A percentile compares a stretch with the other conserved stretches of the same genome.
Evolutionary conservation across 2,113 vertebrate species (phyloP).

Genomic region (Tamias sibiricus): DNA sequence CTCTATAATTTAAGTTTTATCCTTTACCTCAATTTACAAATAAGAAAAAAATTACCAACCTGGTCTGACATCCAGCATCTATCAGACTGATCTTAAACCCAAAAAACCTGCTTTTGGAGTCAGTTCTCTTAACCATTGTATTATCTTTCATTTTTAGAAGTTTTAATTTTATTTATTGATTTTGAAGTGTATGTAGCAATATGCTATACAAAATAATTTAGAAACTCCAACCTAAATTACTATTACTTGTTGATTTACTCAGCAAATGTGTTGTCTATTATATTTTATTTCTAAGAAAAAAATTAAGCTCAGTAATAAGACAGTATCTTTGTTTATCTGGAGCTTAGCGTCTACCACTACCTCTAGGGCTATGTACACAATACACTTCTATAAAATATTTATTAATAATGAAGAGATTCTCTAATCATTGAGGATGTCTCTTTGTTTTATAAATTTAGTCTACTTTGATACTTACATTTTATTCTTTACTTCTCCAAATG

Average conservation of each 20-base stretch:
- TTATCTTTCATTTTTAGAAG: neutral
- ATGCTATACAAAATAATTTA: neutral
- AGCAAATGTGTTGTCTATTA: neutral
- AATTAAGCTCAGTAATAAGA: neutral
- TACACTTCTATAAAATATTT: neutral
- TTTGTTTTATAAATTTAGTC: neutral
- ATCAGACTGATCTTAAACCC: neutral
- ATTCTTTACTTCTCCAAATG: neutral
- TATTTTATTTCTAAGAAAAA: neutral
- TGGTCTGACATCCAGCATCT: fast-evolving
- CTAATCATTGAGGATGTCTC: neutral
- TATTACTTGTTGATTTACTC: neutral
- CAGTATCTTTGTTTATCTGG: neutral
- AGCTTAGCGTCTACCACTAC: neutral
- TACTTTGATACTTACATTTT: neutral
- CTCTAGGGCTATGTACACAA: neutral
- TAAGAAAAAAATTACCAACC: neutral
- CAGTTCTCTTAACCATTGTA: neutral
- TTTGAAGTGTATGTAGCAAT: neutral
- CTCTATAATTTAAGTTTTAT: neutral
- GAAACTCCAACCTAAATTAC: neutral
- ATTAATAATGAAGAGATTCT: neutral
- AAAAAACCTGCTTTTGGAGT: neutral
- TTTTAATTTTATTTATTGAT: neutral
- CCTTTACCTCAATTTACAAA: neutral